Percentiles rank a stretch among this genome's conserved stretches.
Conservation (phyloP, 37 sponge, comb jelly and placozoan species). For the Beroe ovata region DNA sequence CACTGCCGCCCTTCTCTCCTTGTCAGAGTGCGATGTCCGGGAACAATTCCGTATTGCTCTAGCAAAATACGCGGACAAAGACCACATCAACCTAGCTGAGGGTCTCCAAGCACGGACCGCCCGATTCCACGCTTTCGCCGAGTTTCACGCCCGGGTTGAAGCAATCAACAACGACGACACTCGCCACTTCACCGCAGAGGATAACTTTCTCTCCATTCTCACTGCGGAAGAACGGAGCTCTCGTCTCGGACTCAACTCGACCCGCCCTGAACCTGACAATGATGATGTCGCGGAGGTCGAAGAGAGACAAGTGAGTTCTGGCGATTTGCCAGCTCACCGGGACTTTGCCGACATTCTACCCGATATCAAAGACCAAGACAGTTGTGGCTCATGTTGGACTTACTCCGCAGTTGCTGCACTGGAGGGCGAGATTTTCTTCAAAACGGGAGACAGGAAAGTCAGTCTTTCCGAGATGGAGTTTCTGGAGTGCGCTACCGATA, state of each 20-base stretch:
- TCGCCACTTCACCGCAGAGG: neutral
- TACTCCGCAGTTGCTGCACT: constrained; percentile 16
- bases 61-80: neutral
- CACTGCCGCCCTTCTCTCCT: no score
- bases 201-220: constrained; percentile 31
- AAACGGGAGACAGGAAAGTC: no score
- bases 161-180: neutral
- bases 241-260: neutral
- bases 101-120: neutral
- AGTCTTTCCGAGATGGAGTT: constrained; percentile 2
- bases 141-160: neutral
- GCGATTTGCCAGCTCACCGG: neutral
- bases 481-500: neutral
- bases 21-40: no score
- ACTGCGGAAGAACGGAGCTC: neutral
- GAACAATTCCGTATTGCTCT: neutral
- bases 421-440: no score
- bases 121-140: constrained; percentile 4
- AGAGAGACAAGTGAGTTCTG: neutral
- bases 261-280: neutral
- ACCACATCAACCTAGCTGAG: neutral
- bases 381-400: constrained; percentile 27
- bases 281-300: neutral
- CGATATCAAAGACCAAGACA: constrained; percentile 17
- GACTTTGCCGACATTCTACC: neutral